These are phyloP conservation scores for Lordiphosa clarofinis DNA, from an alignment of 1,140 invertebrate species.

Conservation along the genomic window DNA sequence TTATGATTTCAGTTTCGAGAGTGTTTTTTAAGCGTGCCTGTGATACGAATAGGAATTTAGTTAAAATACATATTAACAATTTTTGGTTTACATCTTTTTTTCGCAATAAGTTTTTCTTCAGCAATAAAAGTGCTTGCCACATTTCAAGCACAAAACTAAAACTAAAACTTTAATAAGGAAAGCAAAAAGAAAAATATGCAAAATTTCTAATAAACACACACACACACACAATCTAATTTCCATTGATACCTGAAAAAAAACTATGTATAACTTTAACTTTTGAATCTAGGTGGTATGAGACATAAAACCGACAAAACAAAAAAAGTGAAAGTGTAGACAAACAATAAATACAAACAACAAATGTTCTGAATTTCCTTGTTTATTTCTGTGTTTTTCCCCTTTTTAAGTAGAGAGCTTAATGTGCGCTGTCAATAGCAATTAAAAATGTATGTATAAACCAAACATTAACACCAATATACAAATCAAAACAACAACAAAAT, in stretches of 20 bases:
- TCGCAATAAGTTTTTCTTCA: constrained; percentile 16
- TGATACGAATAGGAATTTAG: constrained; percentile 69
- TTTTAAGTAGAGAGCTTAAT: constrained; percentile 74
- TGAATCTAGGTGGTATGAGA: constrained; percentile 61
- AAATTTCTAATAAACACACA: background rate
- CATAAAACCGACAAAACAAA: constrained; percentile 21
- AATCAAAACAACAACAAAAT: constrained; percentile 20
- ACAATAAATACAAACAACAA: constrained; percentile 13
- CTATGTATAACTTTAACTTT: constrained; percentile 32
- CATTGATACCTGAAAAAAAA: constrained; percentile 68
- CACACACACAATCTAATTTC: constrained; percentile 37
- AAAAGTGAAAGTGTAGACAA: constrained; percentile 3
- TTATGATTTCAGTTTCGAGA: constrained; percentile 18
- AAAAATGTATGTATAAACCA: constrained; percentile 12
- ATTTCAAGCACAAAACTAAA: constrained; percentile 4
- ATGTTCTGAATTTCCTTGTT: constrained; percentile 20
- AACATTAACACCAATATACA: constrained; percentile 70
- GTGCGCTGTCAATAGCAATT: constrained; percentile 72
- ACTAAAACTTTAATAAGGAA: constrained; percentile 35
- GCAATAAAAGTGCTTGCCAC: constrained; percentile 36
- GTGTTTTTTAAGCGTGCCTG: constrained; percentile 71
- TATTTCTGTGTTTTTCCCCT: constrained; percentile 41
- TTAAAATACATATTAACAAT: constrained; percentile 52
- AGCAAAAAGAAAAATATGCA: too few species aligned
- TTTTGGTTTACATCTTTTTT: constrained; percentile 17